A percentile compares a stretch with the other conserved stretches of the same genome.
These are phyloP conservation scores for Notiomystis cincta DNA, from an alignment of 2,113 vertebrate species.

Conservation along the genomic window DNA sequence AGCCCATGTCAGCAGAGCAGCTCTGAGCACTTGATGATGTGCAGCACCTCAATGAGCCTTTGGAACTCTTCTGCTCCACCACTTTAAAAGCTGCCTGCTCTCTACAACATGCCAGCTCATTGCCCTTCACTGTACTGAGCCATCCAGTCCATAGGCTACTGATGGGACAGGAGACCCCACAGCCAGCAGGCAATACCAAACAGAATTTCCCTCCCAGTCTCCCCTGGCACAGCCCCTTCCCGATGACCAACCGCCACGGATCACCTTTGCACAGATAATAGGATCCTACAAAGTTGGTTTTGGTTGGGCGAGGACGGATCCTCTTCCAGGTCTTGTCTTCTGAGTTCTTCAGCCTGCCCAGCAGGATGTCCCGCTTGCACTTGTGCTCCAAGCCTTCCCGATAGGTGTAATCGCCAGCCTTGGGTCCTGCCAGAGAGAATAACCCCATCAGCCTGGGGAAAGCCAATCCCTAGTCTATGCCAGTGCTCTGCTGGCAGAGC, in stretches of 20 bases:
- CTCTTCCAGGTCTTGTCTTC: slow-evolving; percentile 89
- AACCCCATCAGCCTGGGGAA: neutral
- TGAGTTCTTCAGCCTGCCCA: slow-evolving; percentile 76
- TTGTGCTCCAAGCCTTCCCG: slow-evolving; percentile 84
- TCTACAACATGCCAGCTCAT: neutral
- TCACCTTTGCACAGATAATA: slow-evolving; percentile 91
- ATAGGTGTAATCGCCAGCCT: slow-evolving; percentile 82
- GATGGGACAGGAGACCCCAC: neutral
- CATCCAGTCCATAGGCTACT: neutral
- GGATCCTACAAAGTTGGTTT: slow-evolving; percentile 81
- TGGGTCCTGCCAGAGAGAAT: slow-evolving; percentile 70
- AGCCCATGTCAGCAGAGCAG: neutral
- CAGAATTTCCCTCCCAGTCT: neutral
- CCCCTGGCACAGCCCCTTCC: neutral
- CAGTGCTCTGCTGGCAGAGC: neutral
- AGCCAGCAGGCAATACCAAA: neutral
- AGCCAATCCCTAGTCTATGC: neutral
- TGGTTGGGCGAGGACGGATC: slow-evolving; percentile 83
- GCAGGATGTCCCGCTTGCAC: slow-evolving; percentile 83
- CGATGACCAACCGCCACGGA: neutral
- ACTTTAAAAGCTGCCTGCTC: neutral
- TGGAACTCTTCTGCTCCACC: neutral
- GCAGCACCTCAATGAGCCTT: neutral
- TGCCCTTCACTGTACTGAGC: neutral
- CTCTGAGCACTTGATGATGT: fast-evolving